Evolutionary conservation across 2,113 vertebrate species (phyloP).

Genomic region (Vidua chalybeata): DNA sequence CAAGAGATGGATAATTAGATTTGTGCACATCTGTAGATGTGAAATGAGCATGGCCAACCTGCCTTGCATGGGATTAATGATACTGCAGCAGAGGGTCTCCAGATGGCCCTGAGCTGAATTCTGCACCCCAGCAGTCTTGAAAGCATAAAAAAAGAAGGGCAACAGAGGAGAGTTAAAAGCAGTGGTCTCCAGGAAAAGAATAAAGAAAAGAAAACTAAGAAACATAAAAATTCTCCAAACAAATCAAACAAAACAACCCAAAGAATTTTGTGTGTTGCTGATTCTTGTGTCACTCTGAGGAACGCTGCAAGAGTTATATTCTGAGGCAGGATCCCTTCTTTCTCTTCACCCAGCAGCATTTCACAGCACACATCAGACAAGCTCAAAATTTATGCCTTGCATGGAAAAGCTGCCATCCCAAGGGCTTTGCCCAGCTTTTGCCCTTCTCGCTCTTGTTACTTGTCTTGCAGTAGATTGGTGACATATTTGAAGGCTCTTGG

Average conservation of each 20-base stretch:
- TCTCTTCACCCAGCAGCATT: not conserved
- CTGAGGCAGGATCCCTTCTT: not conserved
- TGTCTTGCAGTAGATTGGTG: not conserved
- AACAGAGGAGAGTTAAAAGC: not conserved
- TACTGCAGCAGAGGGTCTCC: not conserved
- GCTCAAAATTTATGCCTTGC: not conserved
- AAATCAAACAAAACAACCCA: not conserved
- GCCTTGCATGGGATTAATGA: not conserved
- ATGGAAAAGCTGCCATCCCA: not conserved
- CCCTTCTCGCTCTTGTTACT: not conserved
- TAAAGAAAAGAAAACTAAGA: not conserved
- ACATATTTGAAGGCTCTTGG: not conserved
- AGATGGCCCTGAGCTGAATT: not conserved
- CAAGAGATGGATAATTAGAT: not conserved
- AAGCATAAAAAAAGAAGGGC: not conserved
- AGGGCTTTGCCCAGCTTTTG: not conserved
- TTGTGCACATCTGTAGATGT: not conserved
- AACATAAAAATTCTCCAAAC: not conserved
- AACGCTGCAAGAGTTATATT: not conserved
- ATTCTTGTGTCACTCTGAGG: no score
- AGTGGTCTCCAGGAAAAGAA: not conserved
- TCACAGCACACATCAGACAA: not conserved
- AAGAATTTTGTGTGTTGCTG: not conserved
- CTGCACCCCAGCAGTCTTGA: not conserved
- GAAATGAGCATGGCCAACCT: not conserved